Evolutionary conservation across 2,113 vertebrate species (phyloP).

Genomic region (Notechis scutatus): DNA sequence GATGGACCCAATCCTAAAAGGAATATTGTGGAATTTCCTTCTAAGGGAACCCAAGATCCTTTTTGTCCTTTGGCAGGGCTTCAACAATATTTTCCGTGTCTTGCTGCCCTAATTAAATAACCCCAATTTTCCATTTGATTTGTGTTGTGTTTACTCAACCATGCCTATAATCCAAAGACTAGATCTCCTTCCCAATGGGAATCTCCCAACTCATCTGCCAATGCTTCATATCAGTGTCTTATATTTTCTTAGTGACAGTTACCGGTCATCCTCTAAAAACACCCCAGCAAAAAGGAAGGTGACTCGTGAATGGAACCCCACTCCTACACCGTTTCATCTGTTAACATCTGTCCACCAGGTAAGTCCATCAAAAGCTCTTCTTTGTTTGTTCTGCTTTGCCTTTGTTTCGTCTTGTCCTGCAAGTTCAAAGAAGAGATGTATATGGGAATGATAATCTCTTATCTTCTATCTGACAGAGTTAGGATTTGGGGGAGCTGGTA

Average conservation of each 20-base stretch:
- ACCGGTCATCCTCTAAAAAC: slow-evolving; percentile 49
- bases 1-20: background rate
- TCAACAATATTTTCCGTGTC: background rate
- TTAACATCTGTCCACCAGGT: slow-evolving; percentile 44
- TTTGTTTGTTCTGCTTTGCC: background rate
- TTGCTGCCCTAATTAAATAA: background rate
- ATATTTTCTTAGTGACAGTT: slow-evolving; percentile 36
- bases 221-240: background rate
- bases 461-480: background rate
- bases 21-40: background rate
- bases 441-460: background rate
- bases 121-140: background rate
- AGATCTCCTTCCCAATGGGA: background rate
- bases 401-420: background rate
- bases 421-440: background rate
- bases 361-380: background rate
- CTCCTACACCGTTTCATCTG: background rate
- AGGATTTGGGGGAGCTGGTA: background rate
- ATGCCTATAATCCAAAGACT: background rate
- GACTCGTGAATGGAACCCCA: slow-evolving; percentile 34
- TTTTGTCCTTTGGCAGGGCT: background rate
- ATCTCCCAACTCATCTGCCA: background rate
- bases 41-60: background rate
- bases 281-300: background rate
- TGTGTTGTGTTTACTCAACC: background rate